phyloP scores from a whole-genome alignment of 2,888 invertebrate genomes.

The Pogonocherus hispidulus region DNA sequence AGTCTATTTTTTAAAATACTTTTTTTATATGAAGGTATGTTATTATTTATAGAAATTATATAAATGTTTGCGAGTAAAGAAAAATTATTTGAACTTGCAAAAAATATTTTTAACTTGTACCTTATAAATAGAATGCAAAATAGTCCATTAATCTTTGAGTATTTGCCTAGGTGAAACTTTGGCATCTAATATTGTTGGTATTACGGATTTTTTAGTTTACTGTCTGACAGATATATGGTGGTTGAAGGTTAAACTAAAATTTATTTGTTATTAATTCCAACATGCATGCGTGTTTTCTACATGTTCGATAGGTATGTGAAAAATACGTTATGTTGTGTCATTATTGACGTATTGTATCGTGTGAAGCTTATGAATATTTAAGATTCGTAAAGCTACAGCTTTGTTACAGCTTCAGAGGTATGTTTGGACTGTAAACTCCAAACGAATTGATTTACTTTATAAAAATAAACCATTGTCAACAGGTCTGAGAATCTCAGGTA shows the following conservation, averaged over 20 bases:
- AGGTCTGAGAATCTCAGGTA: too few relatives aligned
- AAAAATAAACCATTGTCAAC: too few relatives aligned
- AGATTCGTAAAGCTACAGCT: too few relatives aligned
- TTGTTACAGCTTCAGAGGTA: too few relatives aligned
- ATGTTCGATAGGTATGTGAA: not conserved
- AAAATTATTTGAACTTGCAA: not conserved
- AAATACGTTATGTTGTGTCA: too few relatives aligned
- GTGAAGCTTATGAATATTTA: too few relatives aligned
- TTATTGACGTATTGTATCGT: too few relatives aligned
- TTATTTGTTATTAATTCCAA: constrained; percentile 1
- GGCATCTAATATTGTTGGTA: not conserved
- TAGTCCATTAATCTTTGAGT: not conserved
- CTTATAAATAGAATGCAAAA: constrained; percentile 2
- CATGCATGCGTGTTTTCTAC: not conserved
- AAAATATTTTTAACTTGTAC: not conserved
- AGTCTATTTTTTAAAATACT: too few relatives aligned
- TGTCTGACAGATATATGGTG: not conserved
- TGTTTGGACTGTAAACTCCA: too few relatives aligned
- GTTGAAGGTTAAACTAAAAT: not conserved
- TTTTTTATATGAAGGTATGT: too few relatives aligned
- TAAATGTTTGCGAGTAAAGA: not conserved
- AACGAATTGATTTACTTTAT: too few relatives aligned
- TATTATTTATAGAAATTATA: not conserved
- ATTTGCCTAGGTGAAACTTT: not conserved
- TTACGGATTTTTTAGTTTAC: not conserved